A percentile compares a stretch with the other conserved stretches of the same genome.
These are phyloP conservation scores for Ailuropoda melanoleuca DNA, from an alignment of 2,113 vertebrate species.

Conservation along the genomic window DNA sequence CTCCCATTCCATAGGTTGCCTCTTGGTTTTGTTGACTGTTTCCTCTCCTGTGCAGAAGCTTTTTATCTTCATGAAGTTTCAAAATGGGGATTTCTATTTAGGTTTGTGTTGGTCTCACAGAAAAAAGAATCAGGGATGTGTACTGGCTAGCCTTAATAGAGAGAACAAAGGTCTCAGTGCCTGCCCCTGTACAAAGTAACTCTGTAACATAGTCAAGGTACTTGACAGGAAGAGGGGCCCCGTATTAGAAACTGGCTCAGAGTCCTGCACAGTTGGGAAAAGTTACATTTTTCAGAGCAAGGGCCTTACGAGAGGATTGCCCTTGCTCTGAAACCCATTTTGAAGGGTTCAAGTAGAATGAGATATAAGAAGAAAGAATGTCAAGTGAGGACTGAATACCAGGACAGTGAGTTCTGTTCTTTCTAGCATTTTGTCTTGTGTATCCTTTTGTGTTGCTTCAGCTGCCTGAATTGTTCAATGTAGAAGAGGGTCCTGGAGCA, in stretches of 20 bases:
- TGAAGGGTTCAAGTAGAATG: not conserved
- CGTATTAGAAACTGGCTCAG: not conserved
- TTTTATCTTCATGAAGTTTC: not conserved
- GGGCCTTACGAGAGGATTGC: not conserved
- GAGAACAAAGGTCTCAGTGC: not conserved
- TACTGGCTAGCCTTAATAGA: not conserved
- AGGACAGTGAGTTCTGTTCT: not conserved
- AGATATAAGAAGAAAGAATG: not conserved
- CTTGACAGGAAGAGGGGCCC: not conserved
- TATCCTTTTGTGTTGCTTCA: not conserved
- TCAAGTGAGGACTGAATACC: not conserved
- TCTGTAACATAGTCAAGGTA: not conserved
- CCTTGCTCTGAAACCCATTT: not conserved
- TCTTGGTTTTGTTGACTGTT: not conserved
- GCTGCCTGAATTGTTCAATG: not conserved
- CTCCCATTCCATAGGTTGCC: no score
- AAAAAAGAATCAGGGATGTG: not conserved
- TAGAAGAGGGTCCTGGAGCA: not conserved
- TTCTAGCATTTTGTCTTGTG: not conserved
- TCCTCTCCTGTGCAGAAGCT: not conserved
- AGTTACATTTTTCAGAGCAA: not conserved
- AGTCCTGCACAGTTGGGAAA: not conserved
- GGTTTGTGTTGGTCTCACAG: not conserved
- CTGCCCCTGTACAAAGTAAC: not conserved
- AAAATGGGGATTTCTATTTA: not conserved